These are phyloP conservation scores for Troides oblongomaculatus DNA, from an alignment of 2,888 invertebrate species.

Conservation along the genomic window DNA sequence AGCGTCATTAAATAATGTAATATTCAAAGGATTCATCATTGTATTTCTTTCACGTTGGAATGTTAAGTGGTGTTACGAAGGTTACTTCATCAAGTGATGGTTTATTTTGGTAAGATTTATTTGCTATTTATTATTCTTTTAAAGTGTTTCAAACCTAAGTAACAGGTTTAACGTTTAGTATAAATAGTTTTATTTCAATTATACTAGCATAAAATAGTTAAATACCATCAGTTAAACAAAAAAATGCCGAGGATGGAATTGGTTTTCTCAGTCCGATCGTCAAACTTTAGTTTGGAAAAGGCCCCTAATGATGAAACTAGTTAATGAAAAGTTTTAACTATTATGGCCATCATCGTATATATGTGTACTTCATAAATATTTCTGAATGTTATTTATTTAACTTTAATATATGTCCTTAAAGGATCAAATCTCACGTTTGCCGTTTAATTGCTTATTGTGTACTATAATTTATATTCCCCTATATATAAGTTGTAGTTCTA, in stretches of 20 bases:
- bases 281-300: no score
- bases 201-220: no score
- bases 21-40: constrained; percentile 13
- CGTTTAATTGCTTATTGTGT: not conserved
- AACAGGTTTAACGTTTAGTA: not conserved
- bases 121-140: not conserved
- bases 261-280: no score
- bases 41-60: constrained; percentile 41
- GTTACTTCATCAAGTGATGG: constrained; percentile 31
- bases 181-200: not conserved
- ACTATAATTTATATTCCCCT: not conserved
- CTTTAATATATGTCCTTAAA: not conserved
- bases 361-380: no score
- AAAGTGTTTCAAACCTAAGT: constrained; percentile 7
- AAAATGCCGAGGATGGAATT: no score
- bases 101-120: constrained; percentile 23
- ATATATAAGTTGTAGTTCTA: constrained; percentile 36
- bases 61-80: constrained; percentile 53
- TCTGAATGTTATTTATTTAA: not conserved
- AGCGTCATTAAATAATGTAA: constrained; percentile 32
- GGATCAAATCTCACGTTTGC: not conserved
- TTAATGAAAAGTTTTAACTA: no score
- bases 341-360: no score
- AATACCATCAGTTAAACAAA: no score
- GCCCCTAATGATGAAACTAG: no score